Base-by-base conservation (phyloP, 2,888 invertebrate species). In the Biston betularia region DNA sequence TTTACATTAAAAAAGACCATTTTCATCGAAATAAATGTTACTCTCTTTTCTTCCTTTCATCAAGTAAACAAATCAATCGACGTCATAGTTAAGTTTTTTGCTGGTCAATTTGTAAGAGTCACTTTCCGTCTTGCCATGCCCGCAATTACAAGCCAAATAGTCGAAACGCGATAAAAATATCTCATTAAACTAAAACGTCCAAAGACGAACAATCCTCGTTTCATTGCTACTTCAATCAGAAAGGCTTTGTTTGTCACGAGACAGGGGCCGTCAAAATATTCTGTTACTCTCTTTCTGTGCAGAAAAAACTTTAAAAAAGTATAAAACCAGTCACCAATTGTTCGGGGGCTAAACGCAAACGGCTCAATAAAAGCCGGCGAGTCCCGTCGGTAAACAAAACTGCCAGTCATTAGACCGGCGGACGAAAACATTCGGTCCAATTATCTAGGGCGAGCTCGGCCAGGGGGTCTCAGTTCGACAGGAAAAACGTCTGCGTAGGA, bases 361-460 rank as follows among this genome's bases (percentile, higher is more conserved):
- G 84, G 85, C 88, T 90, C 88, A 88, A 89, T 89, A 89, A 90
- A 88, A 87, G 86, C 80, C 81, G 81, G 84, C 81, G 79, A 86
- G 89, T 89, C 89, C 85, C 88, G 85, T 85, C 83, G 83, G 89
- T 87, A 89, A 91, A 92, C 89, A 91, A 87, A 91, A 90, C 86
- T 89, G 90, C 88, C 89, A 88, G 92, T 92, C 92, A 92, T 92
- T 92, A 92, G 86, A 87, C 83, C 76, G 86, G 78, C 87, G 87
- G 86, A 84, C 85, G 88, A 89, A 89, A 92, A 89, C 89, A 89
- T 90, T 90, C 85, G 85, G 84, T 86, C 87, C 92, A 92, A 92
- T 92, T 92, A 91, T 91, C 86, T 85, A 78, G 78, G 75, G 79
- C 76, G 74, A 73, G 71, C 75, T 80, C 71, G 66, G 63, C 58